Percentiles rank a stretch among this genome's conserved stretches.
Conservation (phyloP, 2,888 invertebrate species). For the Trypoxylon attenuatum region DNA sequence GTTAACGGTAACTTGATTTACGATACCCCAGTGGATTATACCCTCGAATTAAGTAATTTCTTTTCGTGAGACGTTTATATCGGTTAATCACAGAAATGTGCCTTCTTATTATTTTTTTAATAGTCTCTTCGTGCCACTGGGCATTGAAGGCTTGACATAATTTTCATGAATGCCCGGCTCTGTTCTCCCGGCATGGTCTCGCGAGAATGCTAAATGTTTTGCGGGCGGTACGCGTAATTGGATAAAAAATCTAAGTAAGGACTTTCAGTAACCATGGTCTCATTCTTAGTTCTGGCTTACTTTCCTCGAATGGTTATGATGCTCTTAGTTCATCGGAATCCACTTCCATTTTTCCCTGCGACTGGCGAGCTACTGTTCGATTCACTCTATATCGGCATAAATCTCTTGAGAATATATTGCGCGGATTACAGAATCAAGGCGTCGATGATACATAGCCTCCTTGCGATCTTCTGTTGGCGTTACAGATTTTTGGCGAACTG, state of each 20-base stretch:
- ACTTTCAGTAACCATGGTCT: too few species aligned
- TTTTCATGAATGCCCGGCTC: slow-evolving; percentile 21
- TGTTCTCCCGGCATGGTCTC: neutral
- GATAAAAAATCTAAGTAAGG: neutral
- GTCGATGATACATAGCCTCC: slow-evolving; percentile 46
- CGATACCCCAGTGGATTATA: neutral
- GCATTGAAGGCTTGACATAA: slow-evolving; percentile 15
- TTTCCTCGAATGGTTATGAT: too few species aligned
- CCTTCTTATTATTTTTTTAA: slow-evolving; percentile 16
- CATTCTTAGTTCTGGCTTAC: too few species aligned
- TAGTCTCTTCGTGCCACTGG: slow-evolving; percentile 10
- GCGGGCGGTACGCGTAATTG: neutral
- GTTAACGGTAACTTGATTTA: neutral
- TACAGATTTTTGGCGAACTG: slow-evolving; percentile 42
- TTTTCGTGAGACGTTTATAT: neutral
- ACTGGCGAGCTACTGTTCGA: too few species aligned
- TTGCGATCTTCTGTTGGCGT: slow-evolving; percentile 31
- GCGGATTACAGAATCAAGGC: slow-evolving; percentile 44
- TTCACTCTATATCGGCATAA: too few species aligned
- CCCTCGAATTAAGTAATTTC: neutral
- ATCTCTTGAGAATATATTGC: slow-evolving; percentile 5
- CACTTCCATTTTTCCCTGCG: too few species aligned
- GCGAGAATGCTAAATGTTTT: neutral
- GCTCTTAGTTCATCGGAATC: too few species aligned
- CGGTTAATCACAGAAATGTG: slow-evolving; percentile 24